Conservation (phyloP, 2,888 invertebrate genomes). For the Aleiodes alternator region DNA sequence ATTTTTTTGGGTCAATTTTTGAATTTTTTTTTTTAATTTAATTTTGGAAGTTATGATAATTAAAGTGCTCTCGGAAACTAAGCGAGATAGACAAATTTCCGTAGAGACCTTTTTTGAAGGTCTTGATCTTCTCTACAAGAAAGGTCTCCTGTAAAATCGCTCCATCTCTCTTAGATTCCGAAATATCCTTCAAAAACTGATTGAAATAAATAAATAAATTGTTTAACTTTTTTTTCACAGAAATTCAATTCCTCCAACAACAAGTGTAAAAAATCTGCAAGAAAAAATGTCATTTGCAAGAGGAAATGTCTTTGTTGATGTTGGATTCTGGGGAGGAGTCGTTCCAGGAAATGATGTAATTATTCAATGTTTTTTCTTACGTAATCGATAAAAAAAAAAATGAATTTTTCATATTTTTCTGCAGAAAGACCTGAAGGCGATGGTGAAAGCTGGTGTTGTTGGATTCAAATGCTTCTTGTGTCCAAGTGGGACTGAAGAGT, state of each 20-base stretch:
- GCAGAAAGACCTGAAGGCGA: constrained; percentile 78
- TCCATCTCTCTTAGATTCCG: neutral
- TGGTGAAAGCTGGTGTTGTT: constrained; percentile 82
- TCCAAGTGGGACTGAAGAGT: constrained; percentile 83
- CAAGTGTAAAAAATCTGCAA: constrained; percentile 79
- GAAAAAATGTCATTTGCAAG: constrained; percentile 79
- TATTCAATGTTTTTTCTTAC: constrained; percentile 19
- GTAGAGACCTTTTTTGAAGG: neutral
- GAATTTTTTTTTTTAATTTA: too few species aligned
- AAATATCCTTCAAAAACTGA: neutral
- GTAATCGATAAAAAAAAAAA: neutral
- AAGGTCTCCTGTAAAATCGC: neutral
- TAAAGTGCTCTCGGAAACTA: neutral
- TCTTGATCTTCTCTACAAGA: too few species aligned
- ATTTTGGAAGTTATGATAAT: neutral
- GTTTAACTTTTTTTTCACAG: constrained; percentile 75
- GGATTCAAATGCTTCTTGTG: constrained; percentile 86
- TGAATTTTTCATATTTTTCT: constrained; percentile 38
- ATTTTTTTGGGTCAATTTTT: neutral
- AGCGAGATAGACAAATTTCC: neutral
- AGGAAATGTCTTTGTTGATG: constrained; percentile 80
- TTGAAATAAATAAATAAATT: too few species aligned
- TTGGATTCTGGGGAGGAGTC: constrained; percentile 89
- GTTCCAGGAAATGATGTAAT: constrained; percentile 81
- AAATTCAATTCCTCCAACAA: constrained; percentile 85